These are phyloP conservation scores for Mizuhopecten yessoensis DNA, from an alignment of 1,140 invertebrate genomes.

Conservation along the genomic window DNA sequence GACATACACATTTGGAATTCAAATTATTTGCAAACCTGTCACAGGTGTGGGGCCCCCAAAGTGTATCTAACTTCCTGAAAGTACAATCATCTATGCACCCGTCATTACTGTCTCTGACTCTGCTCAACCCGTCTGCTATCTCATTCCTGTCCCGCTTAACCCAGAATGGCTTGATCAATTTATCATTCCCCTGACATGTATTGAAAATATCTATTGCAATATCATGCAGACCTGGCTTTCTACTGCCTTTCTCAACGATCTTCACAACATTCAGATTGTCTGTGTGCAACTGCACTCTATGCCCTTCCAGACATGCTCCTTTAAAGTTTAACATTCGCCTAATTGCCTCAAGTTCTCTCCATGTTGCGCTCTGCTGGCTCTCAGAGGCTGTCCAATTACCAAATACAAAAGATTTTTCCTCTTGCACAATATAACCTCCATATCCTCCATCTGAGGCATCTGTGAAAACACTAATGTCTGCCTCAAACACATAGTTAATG, in stretches of 20 bases:
- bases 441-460: slow-evolving; percentile 44
- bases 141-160: slow-evolving; percentile 49
- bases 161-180: slow-evolving; percentile 48
- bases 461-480: neutral
- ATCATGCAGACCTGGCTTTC: no score
- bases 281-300: slow-evolving; percentile 43
- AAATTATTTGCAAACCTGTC: no score
- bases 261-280: no score
- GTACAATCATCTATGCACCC: slow-evolving; percentile 41
- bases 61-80: slow-evolving; percentile 1
- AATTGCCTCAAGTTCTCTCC: slow-evolving; percentile 53
- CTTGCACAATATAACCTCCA: no score
- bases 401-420: neutral
- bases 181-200: slow-evolving; percentile 8
- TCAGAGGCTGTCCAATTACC: slow-evolving; percentile 36
- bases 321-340: neutral
- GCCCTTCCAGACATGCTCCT: no score
- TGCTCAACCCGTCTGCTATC: slow-evolving; percentile 56
- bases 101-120: no score
- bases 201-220: slow-evolving; percentile 51
- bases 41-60: slow-evolving; percentile 43
- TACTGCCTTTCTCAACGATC: no score
- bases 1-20: slow-evolving; percentile 47
- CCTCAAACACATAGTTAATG: neutral
- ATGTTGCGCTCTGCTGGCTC: slow-evolving; percentile 50